Evolutionary conservation across 2,888 invertebrate genomes (phyloP), one percentile per base, ranked within the genome.

Genomic region (Lycia hirtaria): DNA sequence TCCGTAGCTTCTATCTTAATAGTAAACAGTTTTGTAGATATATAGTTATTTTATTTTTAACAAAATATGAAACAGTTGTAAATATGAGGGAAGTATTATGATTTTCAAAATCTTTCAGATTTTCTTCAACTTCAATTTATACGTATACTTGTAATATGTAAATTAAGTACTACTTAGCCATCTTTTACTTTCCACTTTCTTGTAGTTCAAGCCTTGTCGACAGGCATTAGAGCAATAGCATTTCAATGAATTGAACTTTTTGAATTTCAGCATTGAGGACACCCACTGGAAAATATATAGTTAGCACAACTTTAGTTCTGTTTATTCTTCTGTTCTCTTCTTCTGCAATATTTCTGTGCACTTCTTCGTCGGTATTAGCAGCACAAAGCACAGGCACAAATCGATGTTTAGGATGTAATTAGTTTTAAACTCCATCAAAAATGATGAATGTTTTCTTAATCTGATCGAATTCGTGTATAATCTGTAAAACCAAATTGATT

Each of bases 371-470:
- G 68, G 76, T 73, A 75, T 77, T 78, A 73, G 72, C 72, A 74
- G 67, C 80, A 83, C 81, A 68, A 56, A 77, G 83, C 89, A 90
- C 88, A 73, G 75, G 83, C 89, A 89, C 89, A 64, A 65, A 64
- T 71, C 73, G 75, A 80, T 87, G 80, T 85, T 73, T 62, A 72
- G 75, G 73, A 37, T 58, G 32, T 69, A 61, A 61, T 58, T 71
- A 65, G 69, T 69, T 64, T 66, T 60, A 68, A 44, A 58, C 40
- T 52, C 59, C 64, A 69, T 68, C 75, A 82, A 84, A 83, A 81
- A 81, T 79, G 76, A 82, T 81, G 80, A 78, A 76, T 68, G 26
- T 7, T 6, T 33, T 49, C 28, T 32, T 53, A n/a, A 12, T 5
- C 12, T 17, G 6, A 41, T 41, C 28, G 10, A 4, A 26, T 26